Evolutionary conservation across 2,113 vertebrate genomes (phyloP).

Genomic region (Mohoua ochrocephala): DNA sequence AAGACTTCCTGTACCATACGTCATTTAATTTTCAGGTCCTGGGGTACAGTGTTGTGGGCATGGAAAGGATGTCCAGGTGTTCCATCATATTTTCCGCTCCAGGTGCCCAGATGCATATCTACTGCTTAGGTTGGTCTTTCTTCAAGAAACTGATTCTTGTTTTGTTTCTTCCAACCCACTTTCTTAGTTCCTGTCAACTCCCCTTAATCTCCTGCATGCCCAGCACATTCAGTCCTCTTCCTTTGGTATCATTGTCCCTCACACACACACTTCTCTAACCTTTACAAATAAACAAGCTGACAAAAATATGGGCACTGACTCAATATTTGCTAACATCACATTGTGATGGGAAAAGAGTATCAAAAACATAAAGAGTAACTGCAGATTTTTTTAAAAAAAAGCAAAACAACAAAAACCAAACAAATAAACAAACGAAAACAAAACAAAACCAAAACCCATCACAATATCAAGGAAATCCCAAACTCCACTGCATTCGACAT

Average conservation of each 20-base stretch:
- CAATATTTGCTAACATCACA: not conserved
- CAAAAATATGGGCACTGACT: not conserved
- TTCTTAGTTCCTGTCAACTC: not conserved
- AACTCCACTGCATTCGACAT: not conserved
- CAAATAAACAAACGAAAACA: rapidly evolving
- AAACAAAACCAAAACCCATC: not conserved
- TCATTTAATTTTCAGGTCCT: not conserved
- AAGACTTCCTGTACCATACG: not conserved
- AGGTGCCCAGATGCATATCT: not conserved
- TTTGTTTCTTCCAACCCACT: not conserved
- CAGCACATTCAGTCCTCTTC: not conserved
- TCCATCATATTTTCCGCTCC: not conserved
- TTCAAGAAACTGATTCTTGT: not conserved
- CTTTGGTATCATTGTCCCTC: not conserved
- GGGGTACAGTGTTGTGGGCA: not conserved
- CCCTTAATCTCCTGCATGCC: not conserved
- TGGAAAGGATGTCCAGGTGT: not conserved
- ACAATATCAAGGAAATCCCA: not conserved
- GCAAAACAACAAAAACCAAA: not conserved
- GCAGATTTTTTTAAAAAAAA: not conserved
- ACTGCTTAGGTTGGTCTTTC: not conserved
- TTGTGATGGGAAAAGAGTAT: not conserved
- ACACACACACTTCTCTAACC: not conserved
- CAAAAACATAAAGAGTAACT: not conserved
- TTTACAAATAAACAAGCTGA: not conserved